Evolutionary conservation across 2,113 vertebrate species (phyloP).

Genomic region (Ivindomyrus marchei): DNA sequence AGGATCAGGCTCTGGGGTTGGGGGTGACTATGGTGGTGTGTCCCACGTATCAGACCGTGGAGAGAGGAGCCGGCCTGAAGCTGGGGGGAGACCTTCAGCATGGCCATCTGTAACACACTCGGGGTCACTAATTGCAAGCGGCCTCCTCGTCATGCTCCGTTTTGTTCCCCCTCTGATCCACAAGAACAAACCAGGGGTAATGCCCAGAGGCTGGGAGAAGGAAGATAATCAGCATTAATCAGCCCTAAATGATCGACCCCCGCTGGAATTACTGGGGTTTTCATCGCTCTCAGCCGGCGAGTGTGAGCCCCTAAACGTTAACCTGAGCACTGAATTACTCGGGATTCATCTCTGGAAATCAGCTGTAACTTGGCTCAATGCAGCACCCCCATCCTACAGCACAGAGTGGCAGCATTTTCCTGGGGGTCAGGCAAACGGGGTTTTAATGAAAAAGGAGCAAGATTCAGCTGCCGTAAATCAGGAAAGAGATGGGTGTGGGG

Average conservation of each 20-base stretch:
- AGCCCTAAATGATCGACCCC: neutral
- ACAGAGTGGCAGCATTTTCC: neutral
- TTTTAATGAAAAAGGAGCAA: neutral
- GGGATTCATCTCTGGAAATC: neutral
- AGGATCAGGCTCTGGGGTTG: conserved; percentile 40
- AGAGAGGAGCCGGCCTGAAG: neutral
- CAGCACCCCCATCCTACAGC: neutral
- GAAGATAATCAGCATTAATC: neutral
- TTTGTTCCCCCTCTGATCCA: neutral
- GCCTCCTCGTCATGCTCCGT: neutral
- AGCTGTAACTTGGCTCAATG: neutral
- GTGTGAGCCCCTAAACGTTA: neutral
- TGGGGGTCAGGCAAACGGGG: neutral
- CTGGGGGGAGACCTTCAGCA: neutral
- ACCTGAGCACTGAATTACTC: neutral
- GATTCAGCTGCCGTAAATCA: neutral
- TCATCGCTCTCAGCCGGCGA: neutral
- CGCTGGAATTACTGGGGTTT: neutral
- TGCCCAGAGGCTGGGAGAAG: neutral
- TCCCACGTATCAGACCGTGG: conserved; percentile 13
- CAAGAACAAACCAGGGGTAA: neutral
- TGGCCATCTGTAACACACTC: neutral
- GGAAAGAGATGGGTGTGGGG: neutral
- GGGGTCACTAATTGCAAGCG: neutral
- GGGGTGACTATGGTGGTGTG: conserved; percentile 54